phyloP scores from a whole-genome alignment of 2,113 vertebrate genomes.

The Stictonetta naevosa region DNA sequence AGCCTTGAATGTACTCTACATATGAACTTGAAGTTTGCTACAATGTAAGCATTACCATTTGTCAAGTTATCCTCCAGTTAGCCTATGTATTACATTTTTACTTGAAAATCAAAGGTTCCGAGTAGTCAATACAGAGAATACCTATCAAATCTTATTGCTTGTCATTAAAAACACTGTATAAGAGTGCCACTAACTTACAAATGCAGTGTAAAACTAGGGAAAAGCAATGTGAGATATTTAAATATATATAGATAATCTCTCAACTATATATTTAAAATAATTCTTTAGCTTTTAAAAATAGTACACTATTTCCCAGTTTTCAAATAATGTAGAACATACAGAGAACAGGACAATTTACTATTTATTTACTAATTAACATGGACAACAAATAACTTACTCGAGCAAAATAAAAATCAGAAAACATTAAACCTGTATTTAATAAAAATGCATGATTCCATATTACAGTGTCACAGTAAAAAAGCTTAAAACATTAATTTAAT shows the following conservation, averaged over 20 bases:
- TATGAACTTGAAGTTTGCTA: not conserved
- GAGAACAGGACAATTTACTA: not conserved
- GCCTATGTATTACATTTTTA: not conserved
- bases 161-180: not conserved
- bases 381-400: not conserved
- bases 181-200: not conserved
- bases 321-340: not conserved
- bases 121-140: not conserved
- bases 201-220: not conserved
- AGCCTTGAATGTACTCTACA: not conserved
- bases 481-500: not conserved
- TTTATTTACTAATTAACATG: not conserved
- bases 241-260: not conserved
- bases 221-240: not conserved
- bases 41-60: not conserved
- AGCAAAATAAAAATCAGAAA: not conserved
- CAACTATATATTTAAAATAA: not conserved
- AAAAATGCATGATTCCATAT: not conserved
- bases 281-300: not conserved
- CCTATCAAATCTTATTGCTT: not conserved
- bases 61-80: not conserved
- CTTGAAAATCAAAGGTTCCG: not conserved
- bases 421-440: not conserved
- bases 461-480: not conserved
- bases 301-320: not conserved